A percentile compares a stretch with the other conserved stretches of the same genome.
Evolutionary conservation across 2,113 vertebrate genomes (phyloP).

Genomic region (Lamprotornis superbus): DNA sequence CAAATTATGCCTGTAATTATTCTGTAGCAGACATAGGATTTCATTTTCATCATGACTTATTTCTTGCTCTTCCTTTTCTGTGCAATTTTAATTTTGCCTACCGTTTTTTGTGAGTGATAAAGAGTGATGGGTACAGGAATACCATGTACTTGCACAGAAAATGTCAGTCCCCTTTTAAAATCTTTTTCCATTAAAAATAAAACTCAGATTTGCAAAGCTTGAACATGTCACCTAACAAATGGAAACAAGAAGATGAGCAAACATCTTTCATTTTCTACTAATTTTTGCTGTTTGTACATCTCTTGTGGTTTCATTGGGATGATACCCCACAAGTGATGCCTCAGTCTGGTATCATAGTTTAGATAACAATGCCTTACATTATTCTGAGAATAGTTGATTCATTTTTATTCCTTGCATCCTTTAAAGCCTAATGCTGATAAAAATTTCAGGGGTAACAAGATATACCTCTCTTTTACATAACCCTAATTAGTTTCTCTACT

Average conservation of each 20-base stretch:
- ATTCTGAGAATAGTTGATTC: background rate
- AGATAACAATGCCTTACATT: background rate
- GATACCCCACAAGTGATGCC: accelerated
- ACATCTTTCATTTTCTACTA: background rate
- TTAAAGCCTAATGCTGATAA: background rate
- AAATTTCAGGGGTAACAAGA: background rate
- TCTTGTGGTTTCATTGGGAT: background rate
- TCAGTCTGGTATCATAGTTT: background rate
- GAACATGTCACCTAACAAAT: background rate
- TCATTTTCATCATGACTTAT: background rate
- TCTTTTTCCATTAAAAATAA: background rate
- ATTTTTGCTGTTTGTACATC: background rate
- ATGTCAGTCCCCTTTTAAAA: background rate
- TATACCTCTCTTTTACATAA: background rate
- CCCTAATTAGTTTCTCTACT: background rate
- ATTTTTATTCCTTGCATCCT: background rate
- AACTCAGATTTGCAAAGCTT: background rate
- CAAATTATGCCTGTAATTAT: background rate
- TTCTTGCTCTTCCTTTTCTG: background rate
- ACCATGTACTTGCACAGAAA: background rate
- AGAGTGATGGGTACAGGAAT: background rate
- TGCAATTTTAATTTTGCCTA: background rate
- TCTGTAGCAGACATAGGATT: background rate
- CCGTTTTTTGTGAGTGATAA: background rate
- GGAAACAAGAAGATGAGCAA: background rate